phyloP scores from a whole-genome alignment of 1,140 invertebrate genomes.

The Helicoverpa armigera region DNA sequence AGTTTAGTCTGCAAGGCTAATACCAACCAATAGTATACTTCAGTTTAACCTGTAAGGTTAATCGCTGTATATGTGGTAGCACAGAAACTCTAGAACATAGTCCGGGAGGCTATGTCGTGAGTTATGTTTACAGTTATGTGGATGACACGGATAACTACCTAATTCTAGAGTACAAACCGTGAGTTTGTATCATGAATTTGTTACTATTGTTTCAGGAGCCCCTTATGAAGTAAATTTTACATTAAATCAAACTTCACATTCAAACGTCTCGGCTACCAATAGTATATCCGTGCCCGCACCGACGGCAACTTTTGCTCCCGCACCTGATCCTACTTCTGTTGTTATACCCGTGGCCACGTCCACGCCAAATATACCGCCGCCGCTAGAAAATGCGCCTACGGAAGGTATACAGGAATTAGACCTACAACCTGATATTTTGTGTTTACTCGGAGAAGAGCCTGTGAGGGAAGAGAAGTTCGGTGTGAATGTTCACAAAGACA shows the following conservation, averaged over 20 bases:
- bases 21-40: no score
- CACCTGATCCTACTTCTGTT: background rate
- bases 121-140: no score
- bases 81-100: no score
- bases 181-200: no score
- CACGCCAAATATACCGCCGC: background rate
- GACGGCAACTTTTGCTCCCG: background rate
- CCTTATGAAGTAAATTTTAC: slow-evolving; percentile 4
- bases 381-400: background rate
- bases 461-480: background rate
- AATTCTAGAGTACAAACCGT: no score
- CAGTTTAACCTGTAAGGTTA: no score
- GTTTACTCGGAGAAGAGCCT: background rate
- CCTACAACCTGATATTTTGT: slow-evolving; percentile 3
- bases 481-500: background rate
- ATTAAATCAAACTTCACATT: slow-evolving; percentile 4
- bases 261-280: slow-evolving; percentile 2
- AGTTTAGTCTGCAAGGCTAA: no score
- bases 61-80: no score
- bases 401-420: background rate
- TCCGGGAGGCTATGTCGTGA: no score
- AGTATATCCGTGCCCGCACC: slow-evolving; percentile 1
- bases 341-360: background rate
- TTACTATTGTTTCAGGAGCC: no score
- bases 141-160: no score